phyloP scores from a whole-genome alignment of 2,797 vertebrate genomes.

The Leptoclinus maculatus region DNA sequence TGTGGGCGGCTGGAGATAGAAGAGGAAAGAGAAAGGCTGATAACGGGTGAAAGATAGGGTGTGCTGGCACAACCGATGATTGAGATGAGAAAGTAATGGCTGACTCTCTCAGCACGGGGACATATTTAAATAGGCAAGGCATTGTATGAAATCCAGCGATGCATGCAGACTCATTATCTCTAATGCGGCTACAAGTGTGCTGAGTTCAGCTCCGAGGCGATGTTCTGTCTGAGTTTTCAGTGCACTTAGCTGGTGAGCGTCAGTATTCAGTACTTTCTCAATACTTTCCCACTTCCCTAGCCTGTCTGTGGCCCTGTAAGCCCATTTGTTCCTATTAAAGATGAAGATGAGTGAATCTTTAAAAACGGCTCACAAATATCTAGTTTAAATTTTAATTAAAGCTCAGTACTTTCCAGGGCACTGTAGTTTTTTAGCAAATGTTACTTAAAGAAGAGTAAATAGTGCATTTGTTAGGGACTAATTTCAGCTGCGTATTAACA shows the following conservation, averaged over 20 bases:
- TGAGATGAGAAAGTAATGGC: constrained; percentile 61
- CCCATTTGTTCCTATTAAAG: background rate
- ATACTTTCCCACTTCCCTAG: background rate
- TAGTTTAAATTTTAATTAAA: background rate
- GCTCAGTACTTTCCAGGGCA: background rate
- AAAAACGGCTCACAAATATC: background rate
- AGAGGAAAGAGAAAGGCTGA: constrained; percentile 27
- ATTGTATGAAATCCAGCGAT: constrained; percentile 39
- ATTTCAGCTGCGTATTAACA: constrained; percentile 5
- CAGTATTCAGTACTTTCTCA: background rate
- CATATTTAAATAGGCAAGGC: constrained; percentile 41
- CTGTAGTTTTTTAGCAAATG: background rate
- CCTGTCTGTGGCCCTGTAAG: background rate
- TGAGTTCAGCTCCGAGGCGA: constrained; percentile 42
- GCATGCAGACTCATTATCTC: constrained; percentile 65
- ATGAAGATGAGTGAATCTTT: background rate
- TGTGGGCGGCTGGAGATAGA: constrained; percentile 41
- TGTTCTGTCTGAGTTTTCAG: constrained; percentile 33
- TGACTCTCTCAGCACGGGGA: constrained; percentile 25
- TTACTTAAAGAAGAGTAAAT: background rate
- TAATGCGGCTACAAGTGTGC: constrained; percentile 53
- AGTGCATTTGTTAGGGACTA: background rate
- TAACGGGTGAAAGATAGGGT: constrained; percentile 39
- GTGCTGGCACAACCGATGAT: constrained; percentile 39
- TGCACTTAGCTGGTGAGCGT: constrained; percentile 34